These are phyloP conservation scores for Pimephales promelas DNA, from an alignment of 2,113 vertebrate genomes.

Conservation along the genomic window DNA sequence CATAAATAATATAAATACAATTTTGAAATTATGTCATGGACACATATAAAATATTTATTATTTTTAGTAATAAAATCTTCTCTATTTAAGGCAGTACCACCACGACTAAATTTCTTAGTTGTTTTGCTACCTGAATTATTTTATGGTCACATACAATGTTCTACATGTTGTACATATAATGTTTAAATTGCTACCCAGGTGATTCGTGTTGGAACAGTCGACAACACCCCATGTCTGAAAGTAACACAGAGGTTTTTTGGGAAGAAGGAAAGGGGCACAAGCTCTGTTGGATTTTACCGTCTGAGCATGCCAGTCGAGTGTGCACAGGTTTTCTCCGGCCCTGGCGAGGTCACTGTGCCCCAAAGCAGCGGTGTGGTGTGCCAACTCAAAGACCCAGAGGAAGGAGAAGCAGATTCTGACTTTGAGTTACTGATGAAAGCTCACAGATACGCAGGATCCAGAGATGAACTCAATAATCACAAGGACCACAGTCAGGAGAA, in stretches of 20 bases:
- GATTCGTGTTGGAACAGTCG: constrained; percentile 81
- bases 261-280: constrained; percentile 75
- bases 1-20: background rate
- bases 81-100: background rate
- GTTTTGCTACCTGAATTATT: background rate
- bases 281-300: constrained; percentile 87
- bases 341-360: constrained; percentile 74
- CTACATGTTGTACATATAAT: background rate
- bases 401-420: constrained; percentile 89
- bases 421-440: constrained; percentile 97
- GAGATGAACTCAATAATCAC: constrained; percentile 88
- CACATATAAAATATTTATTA: background rate
- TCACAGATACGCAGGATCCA: constrained; percentile 83
- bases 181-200: constrained; percentile 75
- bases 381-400: constrained; percentile 87
- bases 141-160: background rate
- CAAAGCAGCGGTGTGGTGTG: constrained; percentile 74
- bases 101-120: background rate
- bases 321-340: constrained; percentile 82
- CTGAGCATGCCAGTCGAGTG: constrained; percentile 93
- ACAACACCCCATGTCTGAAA: constrained; percentile 86
- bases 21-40: background rate
- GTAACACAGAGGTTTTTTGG: constrained; percentile 85
- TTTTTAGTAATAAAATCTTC: background rate
- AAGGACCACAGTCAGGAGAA: constrained; percentile 94